Percentiles rank a stretch among this genome's conserved stretches.
Conservation (phyloP, 2,888 invertebrate genomes). For the Dynastes hyllus region DNA sequence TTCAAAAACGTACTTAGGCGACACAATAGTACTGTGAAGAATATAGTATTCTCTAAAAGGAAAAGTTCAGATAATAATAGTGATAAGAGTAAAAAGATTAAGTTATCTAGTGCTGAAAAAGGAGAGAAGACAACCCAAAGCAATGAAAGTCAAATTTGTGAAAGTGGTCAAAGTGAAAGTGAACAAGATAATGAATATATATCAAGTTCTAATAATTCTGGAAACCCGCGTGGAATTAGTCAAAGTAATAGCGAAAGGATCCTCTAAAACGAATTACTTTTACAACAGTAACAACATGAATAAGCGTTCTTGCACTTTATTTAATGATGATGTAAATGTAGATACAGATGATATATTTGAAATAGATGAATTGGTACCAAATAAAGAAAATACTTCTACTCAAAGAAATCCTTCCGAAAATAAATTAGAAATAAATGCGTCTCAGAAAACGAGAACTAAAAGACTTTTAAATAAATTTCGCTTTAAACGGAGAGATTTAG, state of each 20-base stretch:
- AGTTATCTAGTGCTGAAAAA: neutral
- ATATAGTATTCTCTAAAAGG: constrained; percentile 35
- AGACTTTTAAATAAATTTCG: constrained; percentile 15
- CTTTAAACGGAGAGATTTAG: constrained; percentile 1
- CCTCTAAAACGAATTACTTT: neutral
- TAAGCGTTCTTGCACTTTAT: neutral
- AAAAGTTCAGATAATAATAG: neutral
- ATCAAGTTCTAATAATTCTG: no score
- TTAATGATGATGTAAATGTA: neutral
- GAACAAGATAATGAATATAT: neutral
- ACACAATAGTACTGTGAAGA: neutral
- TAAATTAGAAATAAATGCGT: neutral
- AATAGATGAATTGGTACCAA: neutral
- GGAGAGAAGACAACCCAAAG: neutral
- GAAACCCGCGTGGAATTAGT: neutral
- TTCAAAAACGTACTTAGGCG: constrained; percentile 26
- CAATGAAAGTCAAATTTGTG: neutral
- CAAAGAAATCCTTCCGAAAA: neutral
- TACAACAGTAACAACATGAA: neutral
- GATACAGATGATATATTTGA: neutral
- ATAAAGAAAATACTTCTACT: constrained; percentile 1
- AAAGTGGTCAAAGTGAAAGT: neutral
- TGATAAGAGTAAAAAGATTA: constrained; percentile 21
- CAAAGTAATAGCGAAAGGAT: neutral
- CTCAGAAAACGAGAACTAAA: constrained; percentile 22